Evolutionary conservation across 2,797 vertebrate genomes (phyloP), one percentile per base, ranked within the genome.

Genomic region (Oreonectes daqikongensis): DNA sequence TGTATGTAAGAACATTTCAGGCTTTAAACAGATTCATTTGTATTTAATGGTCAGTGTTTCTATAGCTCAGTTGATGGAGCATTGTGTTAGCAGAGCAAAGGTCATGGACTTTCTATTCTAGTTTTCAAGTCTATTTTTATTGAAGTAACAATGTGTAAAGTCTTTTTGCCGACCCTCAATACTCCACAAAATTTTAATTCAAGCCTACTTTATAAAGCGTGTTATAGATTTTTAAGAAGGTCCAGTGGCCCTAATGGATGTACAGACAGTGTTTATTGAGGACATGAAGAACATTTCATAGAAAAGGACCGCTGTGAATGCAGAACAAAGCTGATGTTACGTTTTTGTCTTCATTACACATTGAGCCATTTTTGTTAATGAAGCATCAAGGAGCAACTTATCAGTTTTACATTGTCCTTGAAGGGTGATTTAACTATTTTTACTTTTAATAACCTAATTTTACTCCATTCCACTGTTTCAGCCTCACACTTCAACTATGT

Each of bases 111-210:
- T n/a, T n/a, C n/a, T n/a, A n/a, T n/a, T n/a, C n/a, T n/a, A n/a
- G n/a, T n/a, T n/a, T n/a, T n/a, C n/a, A n/a, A n/a, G n/a, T 35
- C 35, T 35, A 35, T 10, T 35, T 35, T 35, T 30, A 10, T 35
- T 35, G 1, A 42, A 38, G n/a, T 38, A 35, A 24, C 46, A 67
- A 67, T 75, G 24, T 2, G 1, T 38, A 35, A 11, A 63, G 38
- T 57, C 11, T 66, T 44, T 75, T 75, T 55, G 17, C 35, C 15
- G 48, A 57, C 18, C 52, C 20, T 50, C 30, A 12, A 18, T 63
- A 28, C 8, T n/a, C 40, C 17, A 32, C 18, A 57, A 55, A 5
- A 15, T 44, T 18, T 15, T 35, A 1, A 55, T 69, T 17, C 2
- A 1, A 26, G 17, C n/a, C n/a, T 32, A 44, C 42, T 61, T 69